Evolutionary conservation across 2,888 invertebrate species (phyloP).

Genomic region (Spodoptera exigua): DNA sequence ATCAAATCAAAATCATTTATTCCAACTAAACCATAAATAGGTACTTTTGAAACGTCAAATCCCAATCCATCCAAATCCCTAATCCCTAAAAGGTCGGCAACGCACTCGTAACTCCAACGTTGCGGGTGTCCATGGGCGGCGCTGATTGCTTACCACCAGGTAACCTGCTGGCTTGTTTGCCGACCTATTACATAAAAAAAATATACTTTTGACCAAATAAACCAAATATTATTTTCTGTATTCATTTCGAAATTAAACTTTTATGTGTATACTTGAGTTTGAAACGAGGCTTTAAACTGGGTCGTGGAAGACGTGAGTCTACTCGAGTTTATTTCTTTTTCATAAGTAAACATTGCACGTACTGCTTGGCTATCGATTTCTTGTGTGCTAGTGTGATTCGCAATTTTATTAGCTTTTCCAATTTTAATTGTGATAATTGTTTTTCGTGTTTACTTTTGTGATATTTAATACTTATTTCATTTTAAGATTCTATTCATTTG

Average conservation of each 20-base stretch:
- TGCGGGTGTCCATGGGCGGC: too few species aligned
- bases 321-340: constrained; percentile 28
- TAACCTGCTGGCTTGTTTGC: too few species aligned
- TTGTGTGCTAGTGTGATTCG: not conserved
- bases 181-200: not conserved
- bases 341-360: constrained; percentile 43
- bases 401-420: constrained; percentile 20
- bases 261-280: too few species aligned
- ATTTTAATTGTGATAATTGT: not conserved
- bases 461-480: not conserved
- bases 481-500: too few species aligned
- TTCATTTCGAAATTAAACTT: constrained; percentile 20
- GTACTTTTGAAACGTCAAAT: too few species aligned
- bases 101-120: too few species aligned
- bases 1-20: too few species aligned
- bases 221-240: not conserved
- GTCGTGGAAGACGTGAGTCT: constrained; percentile 29
- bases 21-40: too few species aligned
- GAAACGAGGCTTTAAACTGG: constrained; percentile 43
- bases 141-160: too few species aligned
- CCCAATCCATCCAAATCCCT: too few species aligned
- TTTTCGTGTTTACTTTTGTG: not conserved
- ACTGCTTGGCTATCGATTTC: constrained; percentile 1
- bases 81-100: too few species aligned
- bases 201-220: too few species aligned